These are phyloP conservation scores for Sciurus vulgaris DNA, from an alignment of 2,797 vertebrate genomes.

Conservation along the genomic window DNA sequence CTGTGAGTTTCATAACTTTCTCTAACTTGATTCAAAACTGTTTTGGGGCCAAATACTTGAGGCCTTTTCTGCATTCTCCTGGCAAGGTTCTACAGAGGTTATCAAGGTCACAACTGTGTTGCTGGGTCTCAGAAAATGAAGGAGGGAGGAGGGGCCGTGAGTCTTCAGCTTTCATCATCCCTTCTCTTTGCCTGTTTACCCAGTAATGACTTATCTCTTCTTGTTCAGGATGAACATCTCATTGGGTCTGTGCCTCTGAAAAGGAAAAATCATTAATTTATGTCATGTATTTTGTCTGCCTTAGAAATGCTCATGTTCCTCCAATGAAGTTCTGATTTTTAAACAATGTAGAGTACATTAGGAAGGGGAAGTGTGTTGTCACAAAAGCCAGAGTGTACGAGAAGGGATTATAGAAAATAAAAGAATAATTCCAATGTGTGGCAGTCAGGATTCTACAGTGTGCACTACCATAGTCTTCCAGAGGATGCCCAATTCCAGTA, in stretches of 20 bases:
- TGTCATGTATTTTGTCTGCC: neutral
- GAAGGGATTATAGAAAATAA: neutral
- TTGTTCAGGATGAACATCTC: neutral
- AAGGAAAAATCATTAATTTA: neutral
- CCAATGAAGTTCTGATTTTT: neutral
- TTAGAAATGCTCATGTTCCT: conserved; percentile 15
- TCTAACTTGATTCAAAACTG: conserved; percentile 78
- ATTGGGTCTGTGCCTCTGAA: neutral
- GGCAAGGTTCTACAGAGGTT: conserved; percentile 16
- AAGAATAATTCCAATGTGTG: neutral
- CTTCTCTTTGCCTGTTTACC: neutral
- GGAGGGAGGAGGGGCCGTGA: neutral
- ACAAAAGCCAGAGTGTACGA: neutral
- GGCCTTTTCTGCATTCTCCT: conserved; percentile 62
- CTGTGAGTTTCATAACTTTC: conserved; percentile 80
- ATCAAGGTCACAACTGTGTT: conserved; percentile 57
- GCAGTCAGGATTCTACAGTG: neutral
- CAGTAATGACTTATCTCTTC: neutral
- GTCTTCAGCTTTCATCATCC: neutral
- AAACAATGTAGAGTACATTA: neutral
- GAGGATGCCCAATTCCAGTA: neutral
- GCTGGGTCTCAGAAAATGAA: conserved; percentile 10
- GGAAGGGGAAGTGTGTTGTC: neutral
- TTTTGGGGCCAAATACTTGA: conserved; percentile 68
- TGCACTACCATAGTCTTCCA: neutral